phyloP scores from a whole-genome alignment of 2,797 vertebrate genomes.

The Austrolebias charrua region DNA sequence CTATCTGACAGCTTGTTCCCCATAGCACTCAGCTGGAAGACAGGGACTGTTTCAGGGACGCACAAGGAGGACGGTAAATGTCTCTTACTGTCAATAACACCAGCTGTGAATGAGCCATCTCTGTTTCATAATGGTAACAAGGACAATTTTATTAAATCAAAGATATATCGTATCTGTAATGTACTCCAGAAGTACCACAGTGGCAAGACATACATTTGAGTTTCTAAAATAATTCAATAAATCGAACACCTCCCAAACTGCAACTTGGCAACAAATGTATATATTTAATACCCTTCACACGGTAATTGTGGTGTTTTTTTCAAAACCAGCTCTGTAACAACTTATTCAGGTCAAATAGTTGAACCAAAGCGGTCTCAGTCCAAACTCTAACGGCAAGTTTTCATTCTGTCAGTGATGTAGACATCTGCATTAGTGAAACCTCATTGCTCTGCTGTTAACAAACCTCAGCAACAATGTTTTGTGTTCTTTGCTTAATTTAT shows the following conservation, averaged over 20 bases:
- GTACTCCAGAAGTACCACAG: not conserved
- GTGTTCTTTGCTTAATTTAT: not conserved
- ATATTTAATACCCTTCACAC: not conserved
- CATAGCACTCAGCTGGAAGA: constrained; percentile 37
- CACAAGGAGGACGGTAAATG: constrained; percentile 41
- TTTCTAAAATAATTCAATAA: not conserved
- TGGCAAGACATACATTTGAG: not conserved
- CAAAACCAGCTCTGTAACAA: no score
- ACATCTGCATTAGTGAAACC: not conserved
- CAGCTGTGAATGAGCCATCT: constrained; percentile 17
- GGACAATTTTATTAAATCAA: constrained; percentile 1
- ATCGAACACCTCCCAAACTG: constrained; percentile 6
- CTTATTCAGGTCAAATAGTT: no score
- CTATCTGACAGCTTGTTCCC: constrained; percentile 44
- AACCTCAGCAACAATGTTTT: not conserved
- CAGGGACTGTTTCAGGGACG: constrained; percentile 41
- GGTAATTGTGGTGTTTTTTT: not conserved
- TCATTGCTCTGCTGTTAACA: not conserved
- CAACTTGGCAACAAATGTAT: not conserved
- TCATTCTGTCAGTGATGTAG: no score
- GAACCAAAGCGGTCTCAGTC: no score
- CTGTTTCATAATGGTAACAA: constrained; percentile 6
- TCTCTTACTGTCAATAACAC: constrained; percentile 47
- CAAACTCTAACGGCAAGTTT: no score
- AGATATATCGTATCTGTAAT: not conserved